Base-by-base conservation (phyloP, 2,797 vertebrate species). In the Sparidentex hasta region DNA sequence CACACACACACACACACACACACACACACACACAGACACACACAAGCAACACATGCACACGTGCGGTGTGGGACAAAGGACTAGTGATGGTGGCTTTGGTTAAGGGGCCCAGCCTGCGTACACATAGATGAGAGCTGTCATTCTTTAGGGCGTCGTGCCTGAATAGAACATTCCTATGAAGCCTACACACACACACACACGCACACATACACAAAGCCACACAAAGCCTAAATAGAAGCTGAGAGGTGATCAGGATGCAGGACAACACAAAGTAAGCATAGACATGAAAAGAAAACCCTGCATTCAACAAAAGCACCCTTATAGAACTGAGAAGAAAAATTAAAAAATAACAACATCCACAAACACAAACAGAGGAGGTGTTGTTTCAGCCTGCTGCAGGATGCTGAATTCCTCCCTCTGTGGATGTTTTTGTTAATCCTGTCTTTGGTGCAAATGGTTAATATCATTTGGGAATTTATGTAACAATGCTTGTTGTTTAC, bases 121-220 rank as follows among this genome's bases (percentile, higher is more conserved):
- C 33, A 54, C 55, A 82, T 74, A 87, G 77, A 91, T 87, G 82
- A 88, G 87, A 89, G 78, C 83, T 76, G 82, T 84, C 86, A 87
- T 89, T 90, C 88, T 90, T 92, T 68, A 82, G 82, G 83, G 78
- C 20, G 68, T 71, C 23, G 48, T 61, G 88, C 29, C 64, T 85
- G 70, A 88, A 90, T 65, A 86, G 67, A 85, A 74, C 84, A 93
- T 91, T 92, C 89, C 87, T 86, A 73, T 77, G 68, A 82, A 81
- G 71, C 81, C 65, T 38, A 73, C 76, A 82, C 71, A 77, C 61
- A 41, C 46, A 70, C 52, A 38, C 57, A 68, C 76, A 62, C 50
- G 55, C n/a, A 82, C 29, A 27, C 29, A 57, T 29, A 52, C 52
- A 43, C 47, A 72, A 47, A 61, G 23, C 33, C 14, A 57, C 9